Evolutionary conservation across 2,888 invertebrate species (phyloP), one percentile per base, ranked within the genome.

Genomic region (Phengaris arion): DNA sequence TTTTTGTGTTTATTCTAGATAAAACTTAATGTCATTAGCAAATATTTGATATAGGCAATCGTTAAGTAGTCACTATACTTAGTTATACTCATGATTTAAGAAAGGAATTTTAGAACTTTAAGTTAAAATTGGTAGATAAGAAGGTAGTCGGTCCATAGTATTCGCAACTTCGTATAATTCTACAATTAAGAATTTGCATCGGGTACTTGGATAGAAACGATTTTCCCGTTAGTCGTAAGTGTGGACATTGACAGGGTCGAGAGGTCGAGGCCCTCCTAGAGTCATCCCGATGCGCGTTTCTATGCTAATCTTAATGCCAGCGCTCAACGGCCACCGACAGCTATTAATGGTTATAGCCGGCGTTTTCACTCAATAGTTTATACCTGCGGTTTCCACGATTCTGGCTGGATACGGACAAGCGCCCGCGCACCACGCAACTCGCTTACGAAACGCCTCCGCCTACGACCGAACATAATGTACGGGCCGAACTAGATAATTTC

Each of bases 241-340:
- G 89, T 86, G 87, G 87, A 86, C 87, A 86, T 87, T 87, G 92
- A 92, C 88, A 90, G 91, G 92, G 92, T 92, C 93, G 91, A 88
- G 85, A 90, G 91, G 91, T 89, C 89, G 86, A 84, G 87, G 87
- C 88, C 89, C 88, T 88, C 88, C 87, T 82, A 78, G 85, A 86
- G 88, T 86, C 87, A 85, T 89, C 91, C 87, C 85, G 85, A 83
- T 83, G 88, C 85, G 88, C 89, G 87, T 93, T 92, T 91, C 91
- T 92, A 92, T 92, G 93, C 90, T 91, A 92, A 93, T 92, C 86
- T 88, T 83, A 82, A 84, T 85, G 86, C 87, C 87, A 87, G 86
- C 85, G 88, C 90, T 89, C 89, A 87, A 88, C 87, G 87, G 85
- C 84, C 87, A 85, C 86, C 85, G 88, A 89, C 88, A 86, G 86